phyloP scores from a whole-genome alignment of 2,113 vertebrate species.

The Mirza zaza region DNA sequence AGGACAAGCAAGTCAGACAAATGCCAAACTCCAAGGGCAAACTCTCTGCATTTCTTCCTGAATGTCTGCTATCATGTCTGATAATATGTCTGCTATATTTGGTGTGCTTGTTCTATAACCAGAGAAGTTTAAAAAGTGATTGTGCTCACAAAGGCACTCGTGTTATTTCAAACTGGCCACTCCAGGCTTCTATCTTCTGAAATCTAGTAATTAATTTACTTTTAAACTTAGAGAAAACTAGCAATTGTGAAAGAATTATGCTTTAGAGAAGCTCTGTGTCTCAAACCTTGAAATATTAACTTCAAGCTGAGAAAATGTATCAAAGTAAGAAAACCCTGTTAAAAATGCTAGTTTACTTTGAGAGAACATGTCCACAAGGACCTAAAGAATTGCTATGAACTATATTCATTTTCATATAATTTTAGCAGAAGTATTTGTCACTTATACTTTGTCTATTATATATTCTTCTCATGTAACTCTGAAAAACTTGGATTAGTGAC shows the following conservation, averaged over 20 bases:
- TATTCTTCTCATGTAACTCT: background rate
- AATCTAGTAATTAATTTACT: constrained; percentile 64
- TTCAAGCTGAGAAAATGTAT: constrained; percentile 30
- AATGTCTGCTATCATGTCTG: constrained; percentile 9
- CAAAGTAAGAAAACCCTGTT: constrained; percentile 30
- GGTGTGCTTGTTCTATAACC: constrained; percentile 1
- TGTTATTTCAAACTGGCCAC: constrained; percentile 40
- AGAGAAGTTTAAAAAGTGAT: constrained; percentile 51
- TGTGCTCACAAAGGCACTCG: constrained; percentile 14
- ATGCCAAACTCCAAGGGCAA: background rate
- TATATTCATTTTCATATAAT: background rate
- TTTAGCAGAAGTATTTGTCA: background rate
- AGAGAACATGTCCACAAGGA: background rate
- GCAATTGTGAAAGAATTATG: background rate
- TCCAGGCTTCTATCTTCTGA: constrained; percentile 30
- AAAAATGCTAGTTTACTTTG: constrained; percentile 43
- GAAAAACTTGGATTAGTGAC: background rate
- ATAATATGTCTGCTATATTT: constrained; percentile 31
- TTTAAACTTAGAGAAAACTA: constrained; percentile 53
- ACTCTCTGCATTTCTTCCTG: background rate
- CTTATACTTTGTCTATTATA: background rate
- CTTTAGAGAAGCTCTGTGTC: background rate
- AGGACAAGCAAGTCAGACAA: background rate
- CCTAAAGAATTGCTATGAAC: background rate
- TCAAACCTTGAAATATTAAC: constrained; percentile 59